A percentile compares a stretch with the other conserved stretches of the same genome.
Conservation (phyloP, 2,797 vertebrate species). For the Argyrosomus regius region DNA sequence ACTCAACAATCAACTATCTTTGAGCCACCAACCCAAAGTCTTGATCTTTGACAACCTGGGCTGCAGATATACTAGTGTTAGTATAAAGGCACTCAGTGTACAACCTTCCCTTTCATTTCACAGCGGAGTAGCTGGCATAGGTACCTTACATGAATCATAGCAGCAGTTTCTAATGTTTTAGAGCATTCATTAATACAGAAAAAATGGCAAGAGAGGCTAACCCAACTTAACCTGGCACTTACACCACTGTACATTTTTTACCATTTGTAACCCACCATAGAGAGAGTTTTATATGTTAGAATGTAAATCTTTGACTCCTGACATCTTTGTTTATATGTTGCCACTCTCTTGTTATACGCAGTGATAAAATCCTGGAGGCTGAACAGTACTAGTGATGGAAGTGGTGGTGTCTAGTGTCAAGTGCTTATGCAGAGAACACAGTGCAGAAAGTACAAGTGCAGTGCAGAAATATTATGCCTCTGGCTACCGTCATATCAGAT, state of each 20-base stretch:
- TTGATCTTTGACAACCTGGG: too few species aligned
- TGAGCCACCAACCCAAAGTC: too few species aligned
- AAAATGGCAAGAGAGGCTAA: background rate
- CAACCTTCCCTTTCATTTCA: background rate
- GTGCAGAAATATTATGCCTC: background rate
- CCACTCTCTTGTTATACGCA: background rate
- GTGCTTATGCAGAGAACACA: background rate
- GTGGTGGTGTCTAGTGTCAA: conserved; percentile 31
- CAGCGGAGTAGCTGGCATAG: background rate
- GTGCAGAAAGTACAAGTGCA: background rate
- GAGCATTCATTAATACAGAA: background rate
- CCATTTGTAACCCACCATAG: background rate
- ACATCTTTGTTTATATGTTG: conserved; percentile 3
- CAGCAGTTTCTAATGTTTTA: background rate
- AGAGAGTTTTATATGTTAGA: conserved; percentile 3
- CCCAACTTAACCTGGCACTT: conserved; percentile 1
- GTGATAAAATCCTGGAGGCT: conserved; percentile 18
- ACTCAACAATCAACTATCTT: too few species aligned
- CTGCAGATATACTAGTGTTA: background rate
- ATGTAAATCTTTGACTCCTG: conserved; percentile 10
- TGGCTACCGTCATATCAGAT: background rate
- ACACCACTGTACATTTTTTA: background rate
- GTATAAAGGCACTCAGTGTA: background rate
- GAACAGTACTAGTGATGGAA: conserved; percentile 15
- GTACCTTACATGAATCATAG: background rate